A percentile compares a stretch with the other conserved stretches of the same genome.
Evolutionary conservation across 2,888 invertebrate species (phyloP).

Genomic region (Conus canariensis): DNA sequence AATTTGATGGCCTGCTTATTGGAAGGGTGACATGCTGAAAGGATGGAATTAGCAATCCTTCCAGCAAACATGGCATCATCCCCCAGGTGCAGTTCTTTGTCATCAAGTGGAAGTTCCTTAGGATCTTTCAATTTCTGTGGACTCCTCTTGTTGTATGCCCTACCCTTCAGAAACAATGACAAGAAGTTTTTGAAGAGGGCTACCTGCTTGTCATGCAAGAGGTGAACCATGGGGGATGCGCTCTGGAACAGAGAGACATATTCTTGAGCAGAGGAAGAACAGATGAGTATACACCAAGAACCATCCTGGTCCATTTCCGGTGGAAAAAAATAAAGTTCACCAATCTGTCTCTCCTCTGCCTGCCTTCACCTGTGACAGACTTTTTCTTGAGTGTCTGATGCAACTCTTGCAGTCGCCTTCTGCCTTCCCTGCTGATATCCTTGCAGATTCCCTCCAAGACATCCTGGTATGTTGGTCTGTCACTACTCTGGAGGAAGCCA

Average conservation of each 20-base stretch:
- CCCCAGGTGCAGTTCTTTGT: too few relatives aligned
- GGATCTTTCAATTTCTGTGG: too few relatives aligned
- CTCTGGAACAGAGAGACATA: slow-evolving; percentile 48
- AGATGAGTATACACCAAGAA: slow-evolving; percentile 38
- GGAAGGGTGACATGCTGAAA: too few relatives aligned
- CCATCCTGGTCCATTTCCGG: neutral
- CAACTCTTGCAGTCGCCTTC: neutral
- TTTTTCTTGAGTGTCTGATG: neutral
- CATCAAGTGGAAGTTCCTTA: too few relatives aligned
- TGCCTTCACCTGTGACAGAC: slow-evolving; percentile 35
- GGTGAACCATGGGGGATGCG: slow-evolving; percentile 45
- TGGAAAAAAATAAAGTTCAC: slow-evolving; percentile 7
- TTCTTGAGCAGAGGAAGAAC: slow-evolving; percentile 41
- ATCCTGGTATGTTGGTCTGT: slow-evolving; percentile 28
- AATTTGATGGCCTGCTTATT: too few relatives aligned
- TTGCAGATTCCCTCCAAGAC: slow-evolving; percentile 43
- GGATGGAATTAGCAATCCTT: too few relatives aligned
- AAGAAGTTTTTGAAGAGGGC: slow-evolving; percentile 45
- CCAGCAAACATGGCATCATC: too few relatives aligned
- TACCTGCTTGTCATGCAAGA: slow-evolving; percentile 46
- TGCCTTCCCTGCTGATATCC: slow-evolving; percentile 24
- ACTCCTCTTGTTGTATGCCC: too few relatives aligned
- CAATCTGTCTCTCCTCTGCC: neutral
- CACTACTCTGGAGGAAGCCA: slow-evolving; percentile 26
- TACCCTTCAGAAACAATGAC: slow-evolving; percentile 43